These are phyloP conservation scores for Dasypus novemcinctus DNA, from an alignment of 2,113 vertebrate species.

Conservation along the genomic window DNA sequence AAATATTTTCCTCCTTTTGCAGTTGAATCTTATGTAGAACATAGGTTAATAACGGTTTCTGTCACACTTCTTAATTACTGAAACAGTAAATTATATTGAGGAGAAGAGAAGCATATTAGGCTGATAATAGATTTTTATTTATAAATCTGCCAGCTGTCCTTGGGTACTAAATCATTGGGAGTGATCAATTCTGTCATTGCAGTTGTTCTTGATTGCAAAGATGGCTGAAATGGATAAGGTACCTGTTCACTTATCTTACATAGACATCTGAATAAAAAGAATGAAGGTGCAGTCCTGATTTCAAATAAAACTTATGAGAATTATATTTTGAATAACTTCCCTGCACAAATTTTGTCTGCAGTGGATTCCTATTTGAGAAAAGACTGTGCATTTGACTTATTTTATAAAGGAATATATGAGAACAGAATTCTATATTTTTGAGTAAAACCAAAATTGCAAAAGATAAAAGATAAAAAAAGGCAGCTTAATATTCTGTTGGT, in stretches of 20 bases:
- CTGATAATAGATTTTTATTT: constrained; percentile 38
- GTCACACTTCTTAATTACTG: not conserved
- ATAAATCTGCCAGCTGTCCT: not conserved
- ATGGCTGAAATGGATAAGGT: not conserved
- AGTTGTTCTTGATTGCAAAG: not conserved
- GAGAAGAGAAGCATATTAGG: not conserved
- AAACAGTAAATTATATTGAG: constrained; percentile 1
- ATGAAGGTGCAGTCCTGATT: not conserved
- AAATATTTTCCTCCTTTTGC: not conserved
- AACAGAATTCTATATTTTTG: constrained; percentile 21
- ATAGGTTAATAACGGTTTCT: not conserved
- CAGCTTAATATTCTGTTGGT: constrained; percentile 31
- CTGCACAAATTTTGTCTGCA: not conserved
- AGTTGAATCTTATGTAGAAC: not conserved
- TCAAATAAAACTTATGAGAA: not conserved
- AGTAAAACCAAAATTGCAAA: constrained; percentile 42
- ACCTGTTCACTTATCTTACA: not conserved
- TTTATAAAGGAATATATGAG: constrained; percentile 30
- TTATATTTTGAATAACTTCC: not conserved
- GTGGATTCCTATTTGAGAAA: not conserved
- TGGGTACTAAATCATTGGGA: not conserved
- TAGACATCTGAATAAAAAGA: not conserved
- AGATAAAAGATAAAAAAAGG: constrained; percentile 15
- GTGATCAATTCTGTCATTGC: not conserved
- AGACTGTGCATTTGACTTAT: not conserved